Evolutionary conservation across 2,113 vertebrate genomes (phyloP), one percentile per base, ranked within the genome.

Genomic region (Siniperca knerii): DNA sequence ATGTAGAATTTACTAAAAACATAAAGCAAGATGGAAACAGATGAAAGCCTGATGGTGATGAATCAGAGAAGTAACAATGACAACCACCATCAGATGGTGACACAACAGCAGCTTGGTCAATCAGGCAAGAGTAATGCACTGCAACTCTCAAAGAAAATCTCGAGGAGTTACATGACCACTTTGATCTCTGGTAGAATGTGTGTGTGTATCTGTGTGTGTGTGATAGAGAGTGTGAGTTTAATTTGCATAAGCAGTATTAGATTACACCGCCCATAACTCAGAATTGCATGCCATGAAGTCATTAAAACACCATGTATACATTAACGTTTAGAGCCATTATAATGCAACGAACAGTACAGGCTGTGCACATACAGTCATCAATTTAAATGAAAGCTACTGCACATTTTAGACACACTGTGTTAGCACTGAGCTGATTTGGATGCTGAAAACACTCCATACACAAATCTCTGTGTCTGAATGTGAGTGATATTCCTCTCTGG

Each of bases 231-330:
- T 23, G 57, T 64, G 35, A 81, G 4, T 40, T 55, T 29, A 69
- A 82, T 82, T 73, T 87, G 66, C 76, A 79, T 60, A 44, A 64
- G 25, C 42, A 40, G n/a, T 42, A 9, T 71, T 69, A 54, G 12
- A 77, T 75, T 75, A 44, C 44, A 55, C 57, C 33, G 15, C 35
- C 40, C 23, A n/a, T 0, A 7, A 16, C 18, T 48, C 40, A 64
- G 40, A 68, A 48, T 44, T 61, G 44, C 15, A 48, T 58, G 29
- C 3, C 8, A 35, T 76, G 60, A 71, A 76, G 54, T 60, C 50
- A 76, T 76, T 72, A 76, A 79, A 79, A 71, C 8, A 29, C 52
- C 21, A 74, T 67, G 16, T 62, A 83, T 75, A 79, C 42, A 42
- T 81, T 52, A 25, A 68, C 1, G 1, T 11, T 48, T 18, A 2